A percentile compares a stretch with the other conserved stretches of the same genome.
phyloP scores from a whole-genome alignment of 2,113 vertebrate genomes.

The Irena cyanogastra region DNA sequence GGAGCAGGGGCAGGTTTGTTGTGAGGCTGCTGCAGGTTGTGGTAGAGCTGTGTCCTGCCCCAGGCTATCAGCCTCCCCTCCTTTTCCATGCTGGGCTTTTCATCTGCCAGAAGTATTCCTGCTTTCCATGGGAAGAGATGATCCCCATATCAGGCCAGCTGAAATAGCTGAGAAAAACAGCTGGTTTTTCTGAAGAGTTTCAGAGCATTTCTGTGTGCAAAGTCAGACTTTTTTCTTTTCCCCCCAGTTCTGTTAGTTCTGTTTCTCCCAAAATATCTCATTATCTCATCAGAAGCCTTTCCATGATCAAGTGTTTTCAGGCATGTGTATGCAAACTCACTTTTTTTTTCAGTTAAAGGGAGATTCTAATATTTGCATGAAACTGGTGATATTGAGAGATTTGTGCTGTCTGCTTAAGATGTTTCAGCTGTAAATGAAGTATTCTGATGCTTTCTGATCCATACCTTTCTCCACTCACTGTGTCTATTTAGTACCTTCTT shows the following conservation, averaged over 20 bases:
- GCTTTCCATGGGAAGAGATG: not conserved
- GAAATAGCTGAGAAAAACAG: not conserved
- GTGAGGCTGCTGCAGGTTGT: not conserved
- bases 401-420: not conserved
- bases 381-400: not conserved
- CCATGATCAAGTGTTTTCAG: not conserved
- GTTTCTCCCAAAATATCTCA: not conserved
- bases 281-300: not conserved
- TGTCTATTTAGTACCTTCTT: not conserved
- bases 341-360: not conserved
- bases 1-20: not conserved
- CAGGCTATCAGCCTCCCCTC: accelerated
- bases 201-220: not conserved
- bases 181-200: not conserved
- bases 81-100: accelerated
- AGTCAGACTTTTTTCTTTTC: not conserved
- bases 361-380: not conserved
- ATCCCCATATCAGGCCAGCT: not conserved
- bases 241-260: not conserved
- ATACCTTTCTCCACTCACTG: not conserved
- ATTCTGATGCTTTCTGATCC: not conserved
- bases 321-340: not conserved
- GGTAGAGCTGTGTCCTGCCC: not conserved
- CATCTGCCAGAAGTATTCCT: not conserved
- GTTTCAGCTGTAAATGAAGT: not conserved